phyloP scores from a whole-genome alignment of 2,888 invertebrate genomes.

The Morpho deidamia region DNA sequence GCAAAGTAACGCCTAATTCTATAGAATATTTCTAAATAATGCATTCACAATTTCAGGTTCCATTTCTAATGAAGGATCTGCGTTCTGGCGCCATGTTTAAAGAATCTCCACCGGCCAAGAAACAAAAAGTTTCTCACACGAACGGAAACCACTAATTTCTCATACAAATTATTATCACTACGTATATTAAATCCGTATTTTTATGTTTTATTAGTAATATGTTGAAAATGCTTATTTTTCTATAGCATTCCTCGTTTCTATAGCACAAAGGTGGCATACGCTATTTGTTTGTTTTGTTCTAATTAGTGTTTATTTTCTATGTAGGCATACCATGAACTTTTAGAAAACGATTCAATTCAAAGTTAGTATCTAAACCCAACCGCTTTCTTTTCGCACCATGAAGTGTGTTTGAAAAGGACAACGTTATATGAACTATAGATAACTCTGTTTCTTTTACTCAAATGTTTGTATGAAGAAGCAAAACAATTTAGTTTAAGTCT shows the following conservation, averaged over 20 bases:
- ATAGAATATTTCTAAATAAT: neutral
- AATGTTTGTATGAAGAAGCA: no score
- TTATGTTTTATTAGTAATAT: neutral
- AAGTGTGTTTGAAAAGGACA: no score
- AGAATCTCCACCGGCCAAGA: conserved; percentile 48
- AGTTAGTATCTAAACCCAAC: no score
- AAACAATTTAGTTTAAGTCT: no score
- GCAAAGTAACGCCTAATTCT: no score
- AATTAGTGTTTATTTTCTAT: no score
- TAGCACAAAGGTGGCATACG: neutral
- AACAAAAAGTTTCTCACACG: conserved; percentile 46
- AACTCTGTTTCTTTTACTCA: no score
- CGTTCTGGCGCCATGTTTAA: conserved; percentile 56
- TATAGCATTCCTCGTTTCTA: neutral
- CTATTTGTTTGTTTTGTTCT: neutral
- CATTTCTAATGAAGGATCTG: conserved; percentile 54
- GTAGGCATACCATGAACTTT: no score
- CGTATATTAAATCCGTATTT: neutral
- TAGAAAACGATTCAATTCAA: no score
- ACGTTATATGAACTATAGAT: no score
- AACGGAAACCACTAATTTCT: conserved; percentile 52
- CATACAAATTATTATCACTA: neutral
- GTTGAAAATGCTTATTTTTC: neutral
- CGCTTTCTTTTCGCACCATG: no score
- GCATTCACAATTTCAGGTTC: conserved; percentile 29